Percentiles rank a stretch among this genome's conserved stretches.
Evolutionary conservation across 2,888 invertebrate genomes (phyloP).

Genomic region (Bellardia pandia): DNA sequence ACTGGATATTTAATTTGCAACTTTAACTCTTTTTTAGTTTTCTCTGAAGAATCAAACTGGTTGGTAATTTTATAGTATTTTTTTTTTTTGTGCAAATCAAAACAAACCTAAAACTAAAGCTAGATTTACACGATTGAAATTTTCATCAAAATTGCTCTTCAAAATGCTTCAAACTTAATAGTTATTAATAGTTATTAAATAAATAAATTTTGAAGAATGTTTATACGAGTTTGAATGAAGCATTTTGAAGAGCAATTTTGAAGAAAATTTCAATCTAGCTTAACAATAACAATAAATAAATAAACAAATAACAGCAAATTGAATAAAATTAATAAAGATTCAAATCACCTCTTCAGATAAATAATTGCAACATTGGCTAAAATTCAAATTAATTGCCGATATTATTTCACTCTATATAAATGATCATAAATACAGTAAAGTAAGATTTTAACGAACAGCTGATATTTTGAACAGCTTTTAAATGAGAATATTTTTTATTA

Average conservation of each 20-base stretch:
- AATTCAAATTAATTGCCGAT: not conserved
- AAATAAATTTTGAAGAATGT: no score
- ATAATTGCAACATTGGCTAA: conserved; percentile 20
- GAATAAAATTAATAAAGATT: conserved; percentile 1
- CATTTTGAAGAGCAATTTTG: no score
- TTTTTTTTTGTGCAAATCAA: conserved; percentile 25
- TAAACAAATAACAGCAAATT: not conserved
- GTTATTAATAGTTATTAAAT: no score
- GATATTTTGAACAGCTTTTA: no score
- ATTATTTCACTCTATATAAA: not conserved
- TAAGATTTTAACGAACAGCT: not conserved
- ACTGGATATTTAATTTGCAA: not conserved
- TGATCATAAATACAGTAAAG: not conserved
- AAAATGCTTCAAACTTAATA: no score
- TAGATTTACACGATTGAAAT: no score
- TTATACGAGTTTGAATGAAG: no score
- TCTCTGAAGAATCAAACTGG: not conserved
- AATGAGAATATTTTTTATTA: not conserved
- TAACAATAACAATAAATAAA: not conserved
- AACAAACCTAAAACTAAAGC: not conserved
- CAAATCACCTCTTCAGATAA: not conserved
- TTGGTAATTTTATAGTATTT: conserved; percentile 1
- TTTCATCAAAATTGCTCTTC: no score
- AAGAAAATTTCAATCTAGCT: no score
- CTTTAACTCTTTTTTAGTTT: not conserved